Percentiles rank a stretch among this genome's conserved stretches.
Evolutionary conservation across 2,888 invertebrate species (phyloP).

Genomic region (Buathra laborator): DNA sequence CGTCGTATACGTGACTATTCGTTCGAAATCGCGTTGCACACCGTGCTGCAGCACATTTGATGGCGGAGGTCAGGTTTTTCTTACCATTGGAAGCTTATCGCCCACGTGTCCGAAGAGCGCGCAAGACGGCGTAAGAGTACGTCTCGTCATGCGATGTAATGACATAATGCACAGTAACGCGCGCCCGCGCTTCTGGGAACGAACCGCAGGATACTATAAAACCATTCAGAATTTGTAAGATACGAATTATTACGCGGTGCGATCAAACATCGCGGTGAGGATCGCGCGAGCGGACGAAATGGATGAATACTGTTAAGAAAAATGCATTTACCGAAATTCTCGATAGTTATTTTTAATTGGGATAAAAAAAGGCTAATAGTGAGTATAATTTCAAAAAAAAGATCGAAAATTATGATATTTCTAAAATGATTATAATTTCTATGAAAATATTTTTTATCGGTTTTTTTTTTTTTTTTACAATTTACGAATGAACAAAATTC

Average conservation of each 20-base stretch:
- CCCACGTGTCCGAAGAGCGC: constrained; percentile 45
- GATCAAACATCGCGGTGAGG: not conserved
- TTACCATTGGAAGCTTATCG: constrained; percentile 42
- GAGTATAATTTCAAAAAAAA: too few species aligned
- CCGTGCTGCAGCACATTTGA: constrained; percentile 36
- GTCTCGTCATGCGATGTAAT: constrained; percentile 23
- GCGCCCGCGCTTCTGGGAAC: not conserved
- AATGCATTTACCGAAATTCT: too few species aligned
- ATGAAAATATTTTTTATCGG: too few species aligned
- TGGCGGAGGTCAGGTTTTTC: constrained; percentile 59
- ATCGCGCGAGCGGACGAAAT: too few species aligned
- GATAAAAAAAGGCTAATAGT: too few species aligned
- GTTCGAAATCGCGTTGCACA: constrained; percentile 24
- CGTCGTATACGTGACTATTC: not conserved
- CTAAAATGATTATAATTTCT: too few species aligned
- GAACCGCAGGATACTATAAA: constrained; percentile 8
- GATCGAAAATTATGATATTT: too few species aligned
- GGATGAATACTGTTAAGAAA: too few species aligned
- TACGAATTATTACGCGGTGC: constrained; percentile 11
- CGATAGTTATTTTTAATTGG: too few species aligned
- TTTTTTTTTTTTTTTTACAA: too few species aligned
- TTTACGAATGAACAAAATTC: too few species aligned
- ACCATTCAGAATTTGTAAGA: constrained; percentile 2
- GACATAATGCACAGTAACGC: constrained; percentile 36
- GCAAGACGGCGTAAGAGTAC: constrained; percentile 8